Evolutionary conservation across 1,140 invertebrate genomes (phyloP).

Genomic region (Nilaparvata lugens): DNA sequence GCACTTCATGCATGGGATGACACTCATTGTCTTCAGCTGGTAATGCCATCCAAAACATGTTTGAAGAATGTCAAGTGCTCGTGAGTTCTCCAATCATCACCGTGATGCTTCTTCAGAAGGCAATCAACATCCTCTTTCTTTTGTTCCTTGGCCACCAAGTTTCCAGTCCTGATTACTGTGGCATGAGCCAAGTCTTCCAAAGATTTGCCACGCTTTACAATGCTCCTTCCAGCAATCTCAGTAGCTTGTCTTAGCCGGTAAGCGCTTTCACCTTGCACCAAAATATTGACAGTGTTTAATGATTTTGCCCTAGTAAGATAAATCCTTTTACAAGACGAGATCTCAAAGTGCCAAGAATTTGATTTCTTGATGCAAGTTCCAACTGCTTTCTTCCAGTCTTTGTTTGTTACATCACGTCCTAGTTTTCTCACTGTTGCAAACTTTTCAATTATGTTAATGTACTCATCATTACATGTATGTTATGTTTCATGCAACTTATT

Average conservation of each 20-base stretch:
- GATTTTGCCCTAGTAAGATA: not conserved
- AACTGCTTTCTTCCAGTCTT: slow-evolving; percentile 10
- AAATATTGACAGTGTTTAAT: slow-evolving; percentile 1
- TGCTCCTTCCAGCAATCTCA: too few relatives aligned
- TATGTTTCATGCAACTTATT: too few relatives aligned
- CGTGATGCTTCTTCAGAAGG: slow-evolving; percentile 10
- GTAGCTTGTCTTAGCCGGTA: not conserved
- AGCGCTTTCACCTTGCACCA: slow-evolving; percentile 9
- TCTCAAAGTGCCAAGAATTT: slow-evolving; percentile 16
- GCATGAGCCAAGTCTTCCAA: too few relatives aligned
- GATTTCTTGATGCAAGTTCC: not conserved
- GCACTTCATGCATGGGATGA: too few relatives aligned
- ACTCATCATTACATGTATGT: too few relatives aligned
- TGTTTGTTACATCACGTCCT: not conserved
- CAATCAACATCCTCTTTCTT: slow-evolving; percentile 5
- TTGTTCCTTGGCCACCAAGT: not conserved
- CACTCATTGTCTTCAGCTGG: too few relatives aligned
- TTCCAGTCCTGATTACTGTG: not conserved
- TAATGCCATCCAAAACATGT: too few relatives aligned
- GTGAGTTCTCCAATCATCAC: slow-evolving; percentile 5
- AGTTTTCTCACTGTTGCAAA: slow-evolving; percentile 15
- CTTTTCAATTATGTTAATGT: slow-evolving; percentile 14
- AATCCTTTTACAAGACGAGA: slow-evolving; percentile 16
- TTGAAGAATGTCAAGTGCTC: too few relatives aligned
- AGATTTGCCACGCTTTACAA: too few relatives aligned